These are phyloP conservation scores for Apis laboriosa DNA, from an alignment of 1,140 invertebrate species.

Conservation along the genomic window DNA sequence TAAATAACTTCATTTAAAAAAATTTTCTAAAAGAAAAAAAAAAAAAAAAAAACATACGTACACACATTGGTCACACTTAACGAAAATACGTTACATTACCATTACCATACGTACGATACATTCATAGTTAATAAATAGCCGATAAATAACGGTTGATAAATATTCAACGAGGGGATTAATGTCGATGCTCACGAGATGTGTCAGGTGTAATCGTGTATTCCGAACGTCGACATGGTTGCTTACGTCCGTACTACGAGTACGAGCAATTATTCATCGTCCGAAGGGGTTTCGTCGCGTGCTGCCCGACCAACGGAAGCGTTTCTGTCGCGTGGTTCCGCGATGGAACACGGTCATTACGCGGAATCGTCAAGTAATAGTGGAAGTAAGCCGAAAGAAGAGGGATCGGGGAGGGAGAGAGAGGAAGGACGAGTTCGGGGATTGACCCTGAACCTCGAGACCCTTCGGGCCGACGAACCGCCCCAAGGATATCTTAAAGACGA, in stretches of 20 bases:
- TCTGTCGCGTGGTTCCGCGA: not conserved
- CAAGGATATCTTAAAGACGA: conserved; percentile 51
- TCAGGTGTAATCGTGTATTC: not conserved
- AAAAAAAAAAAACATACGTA: not conserved
- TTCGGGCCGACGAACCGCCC: conserved; percentile 24
- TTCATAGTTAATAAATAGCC: not conserved
- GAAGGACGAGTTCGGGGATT: conserved; percentile 32
- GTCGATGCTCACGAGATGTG: not conserved
- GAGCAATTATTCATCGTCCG: not conserved
- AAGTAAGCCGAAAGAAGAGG: conserved; percentile 7
- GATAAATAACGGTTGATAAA: conserved; percentile 19
- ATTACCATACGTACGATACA: not conserved
- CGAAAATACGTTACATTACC: too few relatives aligned
- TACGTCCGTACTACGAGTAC: not conserved
- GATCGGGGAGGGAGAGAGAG: not conserved
- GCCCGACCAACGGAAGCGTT: not conserved
- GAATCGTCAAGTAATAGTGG: conserved; percentile 32
- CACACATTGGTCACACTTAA: too few relatives aligned
- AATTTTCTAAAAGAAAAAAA: not conserved
- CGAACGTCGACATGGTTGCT: not conserved
- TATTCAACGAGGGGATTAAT: conserved; percentile 6
- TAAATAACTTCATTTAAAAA: too few relatives aligned
- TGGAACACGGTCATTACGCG: conserved; percentile 7
- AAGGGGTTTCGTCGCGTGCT: not conserved
- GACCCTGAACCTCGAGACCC: conserved; percentile 37